These are phyloP conservation scores for Archivesica marissinica DNA, from an alignment of 1,140 invertebrate species.

Conservation along the genomic window DNA sequence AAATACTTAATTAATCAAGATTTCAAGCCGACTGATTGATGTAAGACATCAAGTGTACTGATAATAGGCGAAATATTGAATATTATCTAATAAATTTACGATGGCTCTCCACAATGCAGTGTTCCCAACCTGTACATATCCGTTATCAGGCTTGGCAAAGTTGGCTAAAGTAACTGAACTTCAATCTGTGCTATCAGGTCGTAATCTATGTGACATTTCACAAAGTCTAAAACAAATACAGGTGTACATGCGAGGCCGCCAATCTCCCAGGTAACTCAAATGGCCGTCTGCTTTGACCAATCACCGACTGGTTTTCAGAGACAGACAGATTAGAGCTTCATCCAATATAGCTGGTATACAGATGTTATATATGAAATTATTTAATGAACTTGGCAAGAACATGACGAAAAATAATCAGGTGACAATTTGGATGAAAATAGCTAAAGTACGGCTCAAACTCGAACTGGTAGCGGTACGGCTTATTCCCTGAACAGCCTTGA, in stretches of 20 bases:
- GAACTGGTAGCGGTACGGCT: no score
- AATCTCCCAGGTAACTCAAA: conserved; percentile 56
- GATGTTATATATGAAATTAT: conserved; percentile 41
- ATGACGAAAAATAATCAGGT: neutral
- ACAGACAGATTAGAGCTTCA: conserved; percentile 40
- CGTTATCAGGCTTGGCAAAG: conserved; percentile 35
- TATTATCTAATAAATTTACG: conserved; percentile 57
- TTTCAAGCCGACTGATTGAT: conserved; percentile 42
- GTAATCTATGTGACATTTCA: conserved; percentile 63
- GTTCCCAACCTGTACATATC: neutral
- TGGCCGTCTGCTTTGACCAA: conserved; percentile 38
- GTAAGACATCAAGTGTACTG: conserved; percentile 51
- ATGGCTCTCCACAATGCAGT: conserved; percentile 4
- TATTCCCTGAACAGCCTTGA: no score
- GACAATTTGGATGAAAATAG: no score
- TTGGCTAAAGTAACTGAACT: conserved; percentile 49
- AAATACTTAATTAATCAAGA: conserved; percentile 32
- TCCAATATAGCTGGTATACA: conserved; percentile 43
- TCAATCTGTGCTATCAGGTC: conserved; percentile 54
- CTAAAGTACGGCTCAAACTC: no score
- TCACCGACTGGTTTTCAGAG: neutral
- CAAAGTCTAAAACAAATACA: conserved; percentile 62
- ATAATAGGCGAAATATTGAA: conserved; percentile 58
- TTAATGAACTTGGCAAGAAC: neutral
- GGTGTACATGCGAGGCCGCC: conserved; percentile 43